These are phyloP conservation scores for Psilopogon haemacephalus DNA, from an alignment of 2,113 vertebrate species.

Conservation along the genomic window DNA sequence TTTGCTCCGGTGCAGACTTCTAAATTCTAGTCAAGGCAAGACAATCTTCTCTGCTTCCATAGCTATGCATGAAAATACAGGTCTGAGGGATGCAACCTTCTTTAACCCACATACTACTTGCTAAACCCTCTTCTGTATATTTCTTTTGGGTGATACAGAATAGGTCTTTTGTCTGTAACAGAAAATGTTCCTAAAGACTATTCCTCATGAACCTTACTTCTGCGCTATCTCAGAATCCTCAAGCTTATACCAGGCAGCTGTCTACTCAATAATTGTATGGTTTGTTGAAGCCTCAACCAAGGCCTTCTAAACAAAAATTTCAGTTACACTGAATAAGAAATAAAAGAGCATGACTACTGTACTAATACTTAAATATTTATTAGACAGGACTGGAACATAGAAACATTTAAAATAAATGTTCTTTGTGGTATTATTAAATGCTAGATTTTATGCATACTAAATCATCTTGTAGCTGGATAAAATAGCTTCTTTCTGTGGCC, in stretches of 20 bases:
- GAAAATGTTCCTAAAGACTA: background rate
- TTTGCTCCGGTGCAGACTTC: background rate
- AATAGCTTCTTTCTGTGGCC: background rate
- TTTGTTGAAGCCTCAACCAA: background rate
- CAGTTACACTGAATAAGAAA: background rate
- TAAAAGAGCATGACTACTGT: background rate
- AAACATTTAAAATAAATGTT: conserved; percentile 47
- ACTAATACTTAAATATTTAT: conserved; percentile 58
- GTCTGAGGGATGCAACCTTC: background rate
- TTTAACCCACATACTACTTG: background rate
- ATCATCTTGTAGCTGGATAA: conserved; percentile 32
- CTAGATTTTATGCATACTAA: conserved; percentile 23
- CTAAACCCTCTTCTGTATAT: background rate
- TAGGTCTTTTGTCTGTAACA: background rate
- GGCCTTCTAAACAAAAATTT: background rate
- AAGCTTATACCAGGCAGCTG: background rate
- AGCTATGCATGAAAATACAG: background rate
- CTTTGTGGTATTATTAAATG: conserved; percentile 15
- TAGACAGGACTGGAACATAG: conserved; percentile 24
- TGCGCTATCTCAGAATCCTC: background rate
- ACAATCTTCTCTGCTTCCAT: background rate
- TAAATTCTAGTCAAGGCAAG: background rate
- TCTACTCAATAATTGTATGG: background rate
- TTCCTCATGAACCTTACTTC: background rate
- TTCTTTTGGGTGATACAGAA: background rate